Evolutionary conservation across 2,113 vertebrate species (phyloP).

Genomic region (Tautogolabrus adspersus): DNA sequence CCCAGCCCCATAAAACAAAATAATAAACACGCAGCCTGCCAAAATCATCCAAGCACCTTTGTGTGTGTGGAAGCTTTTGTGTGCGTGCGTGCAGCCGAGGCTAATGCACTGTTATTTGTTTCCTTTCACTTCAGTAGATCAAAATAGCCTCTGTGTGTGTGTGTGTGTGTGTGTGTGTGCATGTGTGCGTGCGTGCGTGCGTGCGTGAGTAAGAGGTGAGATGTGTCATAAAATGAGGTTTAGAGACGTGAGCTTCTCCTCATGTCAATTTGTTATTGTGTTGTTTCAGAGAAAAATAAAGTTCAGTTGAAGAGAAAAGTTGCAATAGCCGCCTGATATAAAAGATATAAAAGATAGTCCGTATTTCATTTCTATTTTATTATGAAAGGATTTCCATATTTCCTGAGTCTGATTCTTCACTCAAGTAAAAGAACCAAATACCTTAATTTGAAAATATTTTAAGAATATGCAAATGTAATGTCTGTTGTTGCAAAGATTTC

Average conservation of each 20-base stretch:
- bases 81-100: conserved; percentile 49
- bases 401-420: not conserved
- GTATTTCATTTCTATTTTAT: too few species aligned
- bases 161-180: conserved; percentile 39
- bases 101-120: conserved; percentile 67
- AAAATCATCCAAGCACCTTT: conserved; percentile 80
- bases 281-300: not conserved
- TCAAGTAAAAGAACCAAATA: not conserved
- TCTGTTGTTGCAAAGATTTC: too few species aligned
- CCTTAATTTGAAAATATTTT: not conserved
- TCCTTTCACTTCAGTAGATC: conserved; percentile 65
- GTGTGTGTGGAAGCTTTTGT: conserved; percentile 65
- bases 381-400: not conserved
- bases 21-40: conserved; percentile 83
- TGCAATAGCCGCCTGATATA: not conserved
- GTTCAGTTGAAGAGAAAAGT: not conserved
- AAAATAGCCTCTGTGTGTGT: conserved; percentile 62
- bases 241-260: not conserved
- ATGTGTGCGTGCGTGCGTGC: conserved; percentile 23
- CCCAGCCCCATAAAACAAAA: conserved; percentile 82
- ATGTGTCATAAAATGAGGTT: not conserved
- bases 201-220: not conserved
- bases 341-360: too few species aligned
- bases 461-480: too few species aligned
- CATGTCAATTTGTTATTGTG: not conserved